phyloP scores from a whole-genome alignment of 1,140 invertebrate species.

The Danaus melanippus region DNA sequence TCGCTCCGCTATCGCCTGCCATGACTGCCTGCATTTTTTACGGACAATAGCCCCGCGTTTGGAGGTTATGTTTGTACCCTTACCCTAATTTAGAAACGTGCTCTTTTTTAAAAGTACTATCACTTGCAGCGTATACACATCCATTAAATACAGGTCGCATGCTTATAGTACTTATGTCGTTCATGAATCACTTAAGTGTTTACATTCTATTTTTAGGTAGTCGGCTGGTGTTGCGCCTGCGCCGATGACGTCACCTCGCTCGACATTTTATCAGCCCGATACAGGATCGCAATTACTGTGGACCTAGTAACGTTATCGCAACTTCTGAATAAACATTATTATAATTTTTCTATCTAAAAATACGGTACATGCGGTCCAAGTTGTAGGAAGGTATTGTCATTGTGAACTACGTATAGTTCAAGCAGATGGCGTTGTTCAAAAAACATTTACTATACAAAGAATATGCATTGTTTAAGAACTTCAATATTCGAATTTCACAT shows the following conservation, averaged over 20 bases:
- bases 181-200: conserved; percentile 57
- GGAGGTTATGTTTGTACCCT: conserved; percentile 40
- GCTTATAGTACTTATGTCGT: conserved; percentile 9
- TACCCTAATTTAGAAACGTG: conserved; percentile 16
- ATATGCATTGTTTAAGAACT: too few relatives aligned
- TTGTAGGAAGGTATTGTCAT: too few relatives aligned
- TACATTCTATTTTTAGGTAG: conserved; percentile 58
- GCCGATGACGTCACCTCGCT: conserved; percentile 44
- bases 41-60: conserved; percentile 45
- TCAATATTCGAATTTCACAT: too few relatives aligned
- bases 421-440: too few relatives aligned
- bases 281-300: conserved; percentile 41
- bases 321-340: conserved; percentile 23
- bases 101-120: conserved; percentile 3
- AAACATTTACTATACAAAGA: too few relatives aligned
- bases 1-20: conserved; percentile 24
- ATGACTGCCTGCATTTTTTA: conserved; percentile 56
- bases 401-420: too few relatives aligned
- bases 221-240: conserved; percentile 42
- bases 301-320: conserved; percentile 26
- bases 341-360: too few relatives aligned
- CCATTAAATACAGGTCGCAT: conserved; percentile 1
- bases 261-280: conserved; percentile 39
- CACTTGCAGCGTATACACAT: too few relatives aligned
- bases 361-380: too few relatives aligned